Evolutionary conservation across 2,113 vertebrate genomes (phyloP).

Genomic region (Cinclus cinclus): DNA sequence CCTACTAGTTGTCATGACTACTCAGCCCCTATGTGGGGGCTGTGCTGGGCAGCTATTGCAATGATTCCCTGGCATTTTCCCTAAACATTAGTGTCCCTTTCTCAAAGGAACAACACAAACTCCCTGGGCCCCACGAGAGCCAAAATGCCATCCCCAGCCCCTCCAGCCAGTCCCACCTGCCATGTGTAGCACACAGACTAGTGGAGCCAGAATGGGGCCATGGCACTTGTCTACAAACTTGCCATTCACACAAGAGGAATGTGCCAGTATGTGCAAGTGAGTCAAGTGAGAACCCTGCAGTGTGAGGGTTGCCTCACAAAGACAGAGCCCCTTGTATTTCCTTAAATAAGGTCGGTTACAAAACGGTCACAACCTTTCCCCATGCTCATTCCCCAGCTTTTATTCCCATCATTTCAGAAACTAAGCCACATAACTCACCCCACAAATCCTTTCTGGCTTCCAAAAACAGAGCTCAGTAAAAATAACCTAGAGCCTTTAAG

Average conservation of each 20-base stretch:
- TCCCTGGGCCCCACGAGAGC: neutral
- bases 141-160: neutral
- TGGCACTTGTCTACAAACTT: neutral
- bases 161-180: neutral
- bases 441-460: neutral
- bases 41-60: neutral
- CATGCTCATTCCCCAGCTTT: neutral
- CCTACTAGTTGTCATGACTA: conserved; percentile 2
- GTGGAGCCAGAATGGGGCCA: neutral
- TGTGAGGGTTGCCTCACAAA: neutral
- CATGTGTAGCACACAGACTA: neutral
- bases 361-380: neutral
- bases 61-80: neutral
- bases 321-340: neutral
- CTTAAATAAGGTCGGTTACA: neutral
- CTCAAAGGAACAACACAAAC: neutral
- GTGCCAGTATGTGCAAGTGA: neutral
- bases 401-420: neutral
- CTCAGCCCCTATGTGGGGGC: neutral
- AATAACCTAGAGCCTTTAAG: neutral
- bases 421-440: neutral
- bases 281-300: neutral
- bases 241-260: neutral
- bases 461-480: neutral
- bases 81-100: neutral